A percentile compares a stretch with the other conserved stretches of the same genome.
Evolutionary conservation across 2,888 invertebrate species (phyloP).

Genomic region (Priocnemis perturbator): DNA sequence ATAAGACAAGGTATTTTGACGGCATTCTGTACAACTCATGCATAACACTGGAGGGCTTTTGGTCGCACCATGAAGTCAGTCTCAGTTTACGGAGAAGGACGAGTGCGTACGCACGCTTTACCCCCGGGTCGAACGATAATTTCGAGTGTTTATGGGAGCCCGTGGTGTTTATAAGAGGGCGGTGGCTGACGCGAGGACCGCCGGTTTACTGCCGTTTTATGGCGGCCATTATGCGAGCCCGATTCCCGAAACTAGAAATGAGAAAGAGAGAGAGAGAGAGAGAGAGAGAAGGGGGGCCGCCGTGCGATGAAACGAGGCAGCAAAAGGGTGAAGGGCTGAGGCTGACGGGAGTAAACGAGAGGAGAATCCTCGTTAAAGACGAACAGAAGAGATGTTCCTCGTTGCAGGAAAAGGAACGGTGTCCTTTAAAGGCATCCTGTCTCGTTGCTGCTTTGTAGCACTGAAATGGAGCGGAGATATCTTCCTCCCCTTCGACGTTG

Average conservation of each 20-base stretch:
- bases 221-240: conserved; percentile 52
- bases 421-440: too few relatives aligned
- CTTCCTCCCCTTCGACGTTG: conserved; percentile 23
- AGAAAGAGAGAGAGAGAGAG: conserved; percentile 40
- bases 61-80: too few relatives aligned
- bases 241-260: conserved; percentile 63
- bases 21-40: too few relatives aligned
- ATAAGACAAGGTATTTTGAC: too few relatives aligned
- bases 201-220: conserved; percentile 63
- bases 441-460: not conserved
- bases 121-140: conserved; percentile 53
- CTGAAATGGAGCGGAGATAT: not conserved
- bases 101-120: conserved; percentile 9
- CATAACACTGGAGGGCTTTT: too few relatives aligned
- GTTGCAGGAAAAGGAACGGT: conserved; percentile 13
- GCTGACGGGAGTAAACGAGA: not conserved
- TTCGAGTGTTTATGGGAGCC: conserved; percentile 60
- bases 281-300: conserved; percentile 4
- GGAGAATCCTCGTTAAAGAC: not conserved
- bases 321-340: conserved; percentile 3
- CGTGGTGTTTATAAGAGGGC: conserved; percentile 58
- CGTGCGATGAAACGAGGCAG: not conserved
- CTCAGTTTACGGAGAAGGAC: too few relatives aligned
- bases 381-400: not conserved
- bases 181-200: conserved; percentile 40